A percentile compares a stretch with the other conserved stretches of the same genome.
Conservation (phyloP, 1,140 invertebrate species). For the Lordiphosa stackelbergi region DNA sequence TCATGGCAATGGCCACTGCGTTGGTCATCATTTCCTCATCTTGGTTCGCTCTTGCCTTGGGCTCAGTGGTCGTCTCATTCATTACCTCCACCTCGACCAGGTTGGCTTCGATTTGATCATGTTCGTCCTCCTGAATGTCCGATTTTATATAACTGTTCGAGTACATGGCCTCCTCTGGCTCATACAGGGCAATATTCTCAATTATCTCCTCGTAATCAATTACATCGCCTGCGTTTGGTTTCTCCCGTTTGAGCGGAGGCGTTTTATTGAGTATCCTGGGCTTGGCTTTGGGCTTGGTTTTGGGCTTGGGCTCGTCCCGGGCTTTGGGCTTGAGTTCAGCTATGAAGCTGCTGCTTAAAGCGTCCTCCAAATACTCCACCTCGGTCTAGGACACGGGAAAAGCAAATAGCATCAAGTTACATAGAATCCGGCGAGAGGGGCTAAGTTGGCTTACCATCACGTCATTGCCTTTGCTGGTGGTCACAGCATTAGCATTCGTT, state of each 20-base stretch:
- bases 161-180: slow-evolving; percentile 52
- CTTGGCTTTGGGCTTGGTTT: slow-evolving; percentile 15
- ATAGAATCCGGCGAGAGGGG: too few species aligned
- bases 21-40: slow-evolving; percentile 59
- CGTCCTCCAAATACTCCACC: slow-evolving; percentile 4
- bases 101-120: slow-evolving; percentile 7
- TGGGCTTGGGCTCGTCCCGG: neutral
- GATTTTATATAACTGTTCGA: slow-evolving; percentile 23
- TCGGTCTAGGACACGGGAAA: slow-evolving; percentile 1
- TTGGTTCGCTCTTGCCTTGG: slow-evolving; percentile 4
- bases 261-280: neutral
- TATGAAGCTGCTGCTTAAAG: slow-evolving; percentile 1
- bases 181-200: slow-evolving; percentile 53
- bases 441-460: slow-evolving; percentile 5
- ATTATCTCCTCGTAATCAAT: slow-evolving; percentile 58
- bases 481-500: neutral
- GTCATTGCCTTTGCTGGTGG: neutral
- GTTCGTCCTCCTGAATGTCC: slow-evolving; percentile 6
- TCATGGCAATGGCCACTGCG: slow-evolving; percentile 42
- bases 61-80: slow-evolving; percentile 6
- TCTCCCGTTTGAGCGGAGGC: slow-evolving; percentile 12
- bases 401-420: neutral
- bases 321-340: neutral
- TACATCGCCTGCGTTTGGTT: slow-evolving; percentile 1
- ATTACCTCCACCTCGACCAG: slow-evolving; percentile 5